Evolutionary conservation across 1,140 invertebrate genomes (phyloP).

Genomic region (Fopius arisanus): DNA sequence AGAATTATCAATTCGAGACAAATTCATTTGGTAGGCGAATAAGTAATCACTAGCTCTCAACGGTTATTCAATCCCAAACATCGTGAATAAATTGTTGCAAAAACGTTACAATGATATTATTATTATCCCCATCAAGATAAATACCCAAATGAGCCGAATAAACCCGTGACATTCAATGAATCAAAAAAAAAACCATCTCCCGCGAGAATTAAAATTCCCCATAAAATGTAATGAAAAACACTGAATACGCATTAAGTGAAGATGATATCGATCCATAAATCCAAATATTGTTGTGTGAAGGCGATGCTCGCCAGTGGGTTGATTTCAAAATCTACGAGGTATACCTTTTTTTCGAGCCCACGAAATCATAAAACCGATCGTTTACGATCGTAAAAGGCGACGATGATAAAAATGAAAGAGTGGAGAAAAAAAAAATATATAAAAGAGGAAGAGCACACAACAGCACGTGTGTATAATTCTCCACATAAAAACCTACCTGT

Average conservation of each 20-base stretch:
- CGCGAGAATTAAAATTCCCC: not conserved
- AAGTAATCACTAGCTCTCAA: no score
- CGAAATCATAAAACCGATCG: constrained; percentile 20
- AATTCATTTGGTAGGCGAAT: no score
- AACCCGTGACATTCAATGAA: no score
- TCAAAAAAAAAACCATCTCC: no score
- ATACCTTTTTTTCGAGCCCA: not conserved
- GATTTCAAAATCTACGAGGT: not conserved
- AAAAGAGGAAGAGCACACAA: not conserved
- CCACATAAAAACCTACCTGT: not conserved
- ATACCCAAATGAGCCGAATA: no score
- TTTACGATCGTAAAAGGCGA: constrained; percentile 20
- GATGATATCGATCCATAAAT: not conserved
- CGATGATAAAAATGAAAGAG: constrained; percentile 14
- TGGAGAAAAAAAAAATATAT: not conserved
- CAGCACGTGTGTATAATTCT: constrained; percentile 1
- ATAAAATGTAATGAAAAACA: not conserved
- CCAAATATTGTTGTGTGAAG: not conserved
- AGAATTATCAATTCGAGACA: no score
- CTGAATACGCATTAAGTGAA: not conserved
- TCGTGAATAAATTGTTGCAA: no score
- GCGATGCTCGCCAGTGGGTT: not conserved
- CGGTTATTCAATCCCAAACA: no score
- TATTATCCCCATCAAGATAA: no score
- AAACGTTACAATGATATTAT: no score